Evolutionary conservation across 1,140 invertebrate genomes (phyloP).

Genomic region (Apis mellifera): DNA sequence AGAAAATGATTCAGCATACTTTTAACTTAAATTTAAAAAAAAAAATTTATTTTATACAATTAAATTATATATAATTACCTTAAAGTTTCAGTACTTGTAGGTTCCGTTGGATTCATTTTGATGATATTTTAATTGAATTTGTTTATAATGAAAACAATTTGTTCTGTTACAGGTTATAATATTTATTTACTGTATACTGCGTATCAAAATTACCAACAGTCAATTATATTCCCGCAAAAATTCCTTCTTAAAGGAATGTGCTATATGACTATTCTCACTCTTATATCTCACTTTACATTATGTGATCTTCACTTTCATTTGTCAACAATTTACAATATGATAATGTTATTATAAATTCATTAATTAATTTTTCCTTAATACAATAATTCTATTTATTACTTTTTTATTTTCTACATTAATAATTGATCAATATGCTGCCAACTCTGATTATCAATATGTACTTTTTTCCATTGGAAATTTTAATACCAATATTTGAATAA

Average conservation of each 20-base stretch:
- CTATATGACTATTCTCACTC: too few relatives aligned
- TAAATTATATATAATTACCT: conserved; percentile 56
- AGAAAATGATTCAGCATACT: conserved; percentile 31
- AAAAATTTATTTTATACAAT: conserved; percentile 26
- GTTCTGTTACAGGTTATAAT: conserved; percentile 22
- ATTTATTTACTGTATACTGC: conserved; percentile 27
- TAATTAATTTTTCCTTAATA: too few relatives aligned
- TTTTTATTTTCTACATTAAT: too few relatives aligned
- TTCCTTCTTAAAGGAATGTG: too few relatives aligned
- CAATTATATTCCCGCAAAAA: too few relatives aligned
- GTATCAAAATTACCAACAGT: conserved; percentile 11
- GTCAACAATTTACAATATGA: too few relatives aligned
- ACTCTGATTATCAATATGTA: not conserved
- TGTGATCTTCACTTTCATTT: too few relatives aligned
- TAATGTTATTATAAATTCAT: too few relatives aligned
- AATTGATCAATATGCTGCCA: too few relatives aligned
- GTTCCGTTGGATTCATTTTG: conserved; percentile 69
- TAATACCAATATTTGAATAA: conserved; percentile 7
- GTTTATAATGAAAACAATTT: not conserved
- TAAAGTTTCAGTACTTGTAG: conserved; percentile 66
- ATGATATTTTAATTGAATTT: not conserved
- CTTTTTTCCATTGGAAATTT: not conserved
- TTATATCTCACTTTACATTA: too few relatives aligned
- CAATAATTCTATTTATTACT: too few relatives aligned
- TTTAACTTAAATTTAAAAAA: not conserved